A percentile compares a stretch with the other conserved stretches of the same genome.
phyloP scores from a whole-genome alignment of 1,140 invertebrate species.

The Yoshiicerus persimilis region DNA sequence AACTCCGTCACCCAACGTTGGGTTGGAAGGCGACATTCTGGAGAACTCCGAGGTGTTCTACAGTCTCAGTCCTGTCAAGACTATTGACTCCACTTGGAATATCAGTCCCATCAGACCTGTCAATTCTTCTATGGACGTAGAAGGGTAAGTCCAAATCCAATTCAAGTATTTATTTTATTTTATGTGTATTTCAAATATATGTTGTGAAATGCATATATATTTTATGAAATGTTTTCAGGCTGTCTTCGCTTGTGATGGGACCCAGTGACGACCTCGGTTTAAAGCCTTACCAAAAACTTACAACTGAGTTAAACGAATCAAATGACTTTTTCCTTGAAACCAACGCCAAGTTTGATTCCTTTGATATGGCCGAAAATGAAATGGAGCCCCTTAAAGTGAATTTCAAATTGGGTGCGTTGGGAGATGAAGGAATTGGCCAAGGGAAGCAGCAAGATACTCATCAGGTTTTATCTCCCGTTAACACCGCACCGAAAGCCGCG shows the following conservation, averaged over 20 bases:
- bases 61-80: neutral
- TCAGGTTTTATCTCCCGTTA: neutral
- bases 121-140: neutral
- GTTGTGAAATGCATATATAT: neutral
- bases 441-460: neutral
- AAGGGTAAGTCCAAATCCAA: neutral
- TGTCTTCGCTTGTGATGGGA: slow-evolving; percentile 3
- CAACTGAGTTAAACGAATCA: slow-evolving; percentile 6
- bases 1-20: neutral
- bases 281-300: slow-evolving; percentile 32
- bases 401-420: neutral
- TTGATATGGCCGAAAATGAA: neutral
- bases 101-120: slow-evolving; percentile 19
- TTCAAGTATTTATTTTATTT: neutral
- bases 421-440: neutral
- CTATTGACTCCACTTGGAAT: neutral
- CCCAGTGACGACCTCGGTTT: slow-evolving; percentile 36
- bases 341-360: neutral
- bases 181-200: neutral
- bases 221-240: neutral
- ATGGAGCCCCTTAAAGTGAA: neutral
- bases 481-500: neutral
- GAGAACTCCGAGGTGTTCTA: neutral
- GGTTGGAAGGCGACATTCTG: neutral
- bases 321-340: neutral